Conservation (phyloP, 2,888 invertebrate species). For the Agrotis segetum region DNA sequence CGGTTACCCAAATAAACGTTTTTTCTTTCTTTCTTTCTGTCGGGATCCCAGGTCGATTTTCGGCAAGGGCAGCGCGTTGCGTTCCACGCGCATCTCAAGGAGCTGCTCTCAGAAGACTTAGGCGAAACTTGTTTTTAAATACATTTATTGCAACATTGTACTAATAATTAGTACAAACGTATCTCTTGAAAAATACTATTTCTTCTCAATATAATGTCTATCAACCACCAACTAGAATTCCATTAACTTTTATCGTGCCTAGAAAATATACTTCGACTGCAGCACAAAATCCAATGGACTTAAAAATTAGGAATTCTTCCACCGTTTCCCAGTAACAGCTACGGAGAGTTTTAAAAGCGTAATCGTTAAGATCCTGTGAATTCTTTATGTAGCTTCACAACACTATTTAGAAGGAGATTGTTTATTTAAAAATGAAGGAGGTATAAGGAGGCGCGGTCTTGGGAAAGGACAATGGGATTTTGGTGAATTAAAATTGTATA, state of each 20-base stretch:
- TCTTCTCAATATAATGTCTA: too few relatives aligned
- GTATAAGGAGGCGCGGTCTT: background rate
- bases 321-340: conserved; percentile 16
- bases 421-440: conserved; percentile 45
- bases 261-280: background rate
- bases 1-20: too few relatives aligned
- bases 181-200: too few relatives aligned
- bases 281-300: conserved; percentile 24
- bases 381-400: conserved; percentile 41
- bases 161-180: too few relatives aligned
- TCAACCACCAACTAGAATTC: background rate
- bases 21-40: too few relatives aligned
- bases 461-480: background rate
- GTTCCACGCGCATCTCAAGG: too few relatives aligned
- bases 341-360: conserved; percentile 47
- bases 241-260: conserved; percentile 5
- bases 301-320: conserved; percentile 38
- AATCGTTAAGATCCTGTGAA: conserved; percentile 48
- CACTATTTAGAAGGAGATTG: conserved; percentile 36
- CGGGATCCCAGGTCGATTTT: too few relatives aligned
- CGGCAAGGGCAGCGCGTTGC: too few relatives aligned
- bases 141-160: too few relatives aligned
- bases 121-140: too few relatives aligned
- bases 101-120: too few relatives aligned
- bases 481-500: background rate